Base-by-base conservation (phyloP, 2,113 vertebrate species). In the Mesocricetus auratus region DNA sequence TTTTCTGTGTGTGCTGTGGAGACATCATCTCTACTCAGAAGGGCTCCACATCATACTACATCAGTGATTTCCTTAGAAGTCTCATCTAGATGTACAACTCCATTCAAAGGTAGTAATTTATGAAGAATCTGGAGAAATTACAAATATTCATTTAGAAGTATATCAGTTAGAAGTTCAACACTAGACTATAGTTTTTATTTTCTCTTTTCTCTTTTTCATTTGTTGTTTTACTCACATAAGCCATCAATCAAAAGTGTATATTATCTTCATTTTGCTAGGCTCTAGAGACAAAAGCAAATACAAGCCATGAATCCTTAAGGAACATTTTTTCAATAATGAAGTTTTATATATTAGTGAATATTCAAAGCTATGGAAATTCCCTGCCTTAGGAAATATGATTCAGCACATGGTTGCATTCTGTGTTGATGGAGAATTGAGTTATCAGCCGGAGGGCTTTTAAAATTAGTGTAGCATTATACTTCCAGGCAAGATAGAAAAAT, bases 351-450 rank as follows among this genome's bases (percentile, higher is more conserved):
- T 33, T 66, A 64, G 19, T 21, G 19, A 71, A 92, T 0, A 7
- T 50, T 8, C 50, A 89, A 82, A 93, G 1, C 17, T 79, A 33
- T 36, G 12, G 73, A 94, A 90, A 74, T 88, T 71, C 3, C 93
- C 36, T 90, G 26, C 33, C 64, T 74, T 90, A 93, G 74, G 60
- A 94, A 86, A 64, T 22, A 78, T 53, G 69, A 29, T 74, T 78
- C 22, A 79, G 21, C 33, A 87, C 7, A 17, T 29, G n/a, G 36
- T 42, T 94, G 17, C 66, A 92, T 71, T 94, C 74, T 87, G 3
- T 58, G 26, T 60, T 82, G 29, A 90, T 4, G 21, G 5, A 42
- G 22, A 95, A 87, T 92, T 94, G 89, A 86, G 66, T 78, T 22
- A 92, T 53, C 42, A 16, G 68, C 11, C 69, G 60, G 29, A 7